Percentiles rank a stretch among this genome's conserved stretches.
These are phyloP conservation scores for Meandrusa payeni DNA, from an alignment of 2,888 invertebrate species.

Conservation along the genomic window DNA sequence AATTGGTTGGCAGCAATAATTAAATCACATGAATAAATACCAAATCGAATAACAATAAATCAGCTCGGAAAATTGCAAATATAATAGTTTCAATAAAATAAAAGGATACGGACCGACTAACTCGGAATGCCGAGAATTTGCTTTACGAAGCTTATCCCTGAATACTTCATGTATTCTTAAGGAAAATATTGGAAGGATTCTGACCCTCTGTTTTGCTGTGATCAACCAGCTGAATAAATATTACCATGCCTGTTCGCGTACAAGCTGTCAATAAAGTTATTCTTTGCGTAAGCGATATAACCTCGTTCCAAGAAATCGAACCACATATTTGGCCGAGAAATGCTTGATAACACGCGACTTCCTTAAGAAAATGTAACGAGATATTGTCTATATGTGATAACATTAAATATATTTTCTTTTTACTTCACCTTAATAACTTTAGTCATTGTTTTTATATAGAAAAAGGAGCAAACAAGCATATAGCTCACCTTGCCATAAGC, in stretches of 20 bases:
- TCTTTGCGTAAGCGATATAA: slow-evolving; percentile 12
- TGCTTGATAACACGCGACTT: too few relatives aligned
- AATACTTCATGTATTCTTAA: slow-evolving; percentile 10
- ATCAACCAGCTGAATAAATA: slow-evolving; percentile 23
- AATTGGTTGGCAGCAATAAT: too few relatives aligned
- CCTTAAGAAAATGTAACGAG: too few relatives aligned
- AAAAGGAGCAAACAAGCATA: too few relatives aligned
- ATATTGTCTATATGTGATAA: too few relatives aligned
- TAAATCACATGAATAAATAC: too few relatives aligned
- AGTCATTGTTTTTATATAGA: too few relatives aligned
- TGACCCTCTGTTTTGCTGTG: slow-evolving; percentile 19
- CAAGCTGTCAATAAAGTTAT: slow-evolving; percentile 20
- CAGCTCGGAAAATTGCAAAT: slow-evolving; percentile 4
- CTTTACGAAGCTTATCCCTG: slow-evolving; percentile 1
- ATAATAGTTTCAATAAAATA: slow-evolving; percentile 16
- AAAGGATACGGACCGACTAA: slow-evolving; percentile 5
- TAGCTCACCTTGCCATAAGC: too few relatives aligned
- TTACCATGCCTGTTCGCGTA: slow-evolving; percentile 14
- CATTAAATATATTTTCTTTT: too few relatives aligned
- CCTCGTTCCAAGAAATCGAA: slow-evolving; percentile 15
- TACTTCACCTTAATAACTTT: too few relatives aligned
- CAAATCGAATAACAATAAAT: slow-evolving; percentile 5
- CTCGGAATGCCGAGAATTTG: slow-evolving; percentile 13
- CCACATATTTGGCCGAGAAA: slow-evolving; percentile 2
- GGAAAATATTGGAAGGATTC: slow-evolving; percentile 6